phyloP scores from a whole-genome alignment of 2,888 invertebrate genomes.

The Philereme transversata region DNA sequence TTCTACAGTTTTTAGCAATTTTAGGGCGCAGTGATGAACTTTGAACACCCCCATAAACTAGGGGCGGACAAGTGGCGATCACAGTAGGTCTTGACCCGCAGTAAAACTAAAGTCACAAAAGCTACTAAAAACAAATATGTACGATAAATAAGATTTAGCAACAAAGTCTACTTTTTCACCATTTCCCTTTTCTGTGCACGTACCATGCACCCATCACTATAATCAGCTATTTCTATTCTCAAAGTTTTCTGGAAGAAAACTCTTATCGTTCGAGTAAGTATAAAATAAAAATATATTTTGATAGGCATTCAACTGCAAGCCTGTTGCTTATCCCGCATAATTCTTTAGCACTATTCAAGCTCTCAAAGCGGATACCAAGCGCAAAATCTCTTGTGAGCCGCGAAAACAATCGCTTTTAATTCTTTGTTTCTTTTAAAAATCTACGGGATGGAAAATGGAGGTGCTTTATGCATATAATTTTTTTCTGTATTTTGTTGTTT shows the following conservation, averaged over 20 bases:
- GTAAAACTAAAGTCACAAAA: too few species aligned
- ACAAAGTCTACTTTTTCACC: too few species aligned
- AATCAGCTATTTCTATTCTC: too few species aligned
- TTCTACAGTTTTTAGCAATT: too few species aligned
- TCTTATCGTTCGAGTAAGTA: not conserved
- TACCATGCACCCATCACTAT: too few species aligned
- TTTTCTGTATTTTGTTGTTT: not conserved
- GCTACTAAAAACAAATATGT: too few species aligned
- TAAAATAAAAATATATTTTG: not conserved
- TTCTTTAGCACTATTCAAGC: constrained; percentile 15
- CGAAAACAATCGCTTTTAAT: constrained; percentile 16
- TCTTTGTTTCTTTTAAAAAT: constrained; percentile 13
- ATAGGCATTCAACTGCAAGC: constrained; percentile 7
- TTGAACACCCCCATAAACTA: too few species aligned
- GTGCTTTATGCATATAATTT: not conserved
- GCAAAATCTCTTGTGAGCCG: constrained; percentile 8
- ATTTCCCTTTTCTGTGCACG: too few species aligned
- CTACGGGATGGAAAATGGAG: not conserved
- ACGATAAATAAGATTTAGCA: too few species aligned
- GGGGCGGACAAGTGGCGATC: too few species aligned
- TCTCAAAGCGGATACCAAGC: constrained; percentile 7
- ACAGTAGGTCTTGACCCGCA: too few species aligned
- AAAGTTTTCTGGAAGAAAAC: not conserved
- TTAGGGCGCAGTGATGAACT: too few species aligned
- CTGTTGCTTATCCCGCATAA: constrained; percentile 9